A percentile compares a stretch with the other conserved stretches of the same genome.
phyloP scores from a whole-genome alignment of 2,888 invertebrate species.

The Gymnocheta viridis region DNA sequence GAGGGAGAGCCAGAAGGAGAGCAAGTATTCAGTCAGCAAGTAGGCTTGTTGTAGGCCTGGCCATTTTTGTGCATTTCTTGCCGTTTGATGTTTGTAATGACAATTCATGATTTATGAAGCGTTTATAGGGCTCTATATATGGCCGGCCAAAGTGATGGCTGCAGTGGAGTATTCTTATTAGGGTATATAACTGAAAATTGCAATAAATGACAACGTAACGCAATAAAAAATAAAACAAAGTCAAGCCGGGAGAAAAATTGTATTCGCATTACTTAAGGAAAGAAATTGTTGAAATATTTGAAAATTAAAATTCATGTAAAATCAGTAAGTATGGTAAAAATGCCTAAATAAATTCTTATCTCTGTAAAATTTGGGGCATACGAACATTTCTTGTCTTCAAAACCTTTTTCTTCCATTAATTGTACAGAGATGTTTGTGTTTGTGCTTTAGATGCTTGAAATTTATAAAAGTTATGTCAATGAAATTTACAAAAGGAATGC shows the following conservation, averaged over 20 bases:
- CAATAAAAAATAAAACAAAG: not conserved
- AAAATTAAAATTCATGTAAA: constrained; percentile 60
- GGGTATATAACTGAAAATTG: constrained; percentile 48
- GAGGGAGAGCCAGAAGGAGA: not conserved
- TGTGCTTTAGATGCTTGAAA: not conserved
- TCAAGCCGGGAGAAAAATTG: not conserved
- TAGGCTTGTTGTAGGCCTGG: constrained; percentile 25
- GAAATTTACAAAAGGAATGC: not conserved
- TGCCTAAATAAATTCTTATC: constrained; percentile 21
- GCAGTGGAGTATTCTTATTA: constrained; percentile 57
- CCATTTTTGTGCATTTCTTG: constrained; percentile 60
- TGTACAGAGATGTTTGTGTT: not conserved
- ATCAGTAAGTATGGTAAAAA: constrained; percentile 8
- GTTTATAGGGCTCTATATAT: constrained; percentile 70
- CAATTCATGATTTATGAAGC: constrained; percentile 70
- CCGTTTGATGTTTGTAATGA: constrained; percentile 64
- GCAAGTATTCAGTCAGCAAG: not conserved
- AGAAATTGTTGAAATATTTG: constrained; percentile 50
- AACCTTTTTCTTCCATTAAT: not conserved
- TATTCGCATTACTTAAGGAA: not conserved
- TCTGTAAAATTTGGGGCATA: constrained; percentile 13
- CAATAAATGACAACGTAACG: constrained; percentile 25
- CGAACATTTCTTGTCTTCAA: not conserved
- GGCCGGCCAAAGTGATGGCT: constrained; percentile 64
- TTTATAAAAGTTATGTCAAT: not conserved